Base-by-base conservation (phyloP, 2,113 vertebrate species). In the Trogon surrucura region DNA sequence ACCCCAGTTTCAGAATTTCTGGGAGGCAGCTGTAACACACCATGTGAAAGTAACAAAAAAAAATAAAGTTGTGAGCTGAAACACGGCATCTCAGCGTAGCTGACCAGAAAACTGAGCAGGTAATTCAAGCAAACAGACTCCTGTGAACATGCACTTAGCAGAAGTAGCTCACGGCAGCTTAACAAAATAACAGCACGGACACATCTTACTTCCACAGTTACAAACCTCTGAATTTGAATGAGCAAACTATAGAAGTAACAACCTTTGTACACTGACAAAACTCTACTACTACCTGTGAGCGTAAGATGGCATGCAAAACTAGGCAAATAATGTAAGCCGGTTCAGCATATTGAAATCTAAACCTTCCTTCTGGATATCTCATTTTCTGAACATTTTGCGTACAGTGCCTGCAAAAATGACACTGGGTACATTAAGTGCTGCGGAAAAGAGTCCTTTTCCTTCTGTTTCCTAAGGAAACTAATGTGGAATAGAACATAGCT, bases 1-100 rank as follows among this genome's bases (percentile, higher is more conserved):
- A 94, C 72, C 69, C 62, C 60, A 88, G 3, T 71, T 88, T 65
- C 83, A 86, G 56, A 91, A 73, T 70, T 95, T 80, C 71, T 88
- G 44, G 48, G 75, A 94, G 61, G 51, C 26, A 82, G 70, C 20
- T 85, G 41, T 73, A 88, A 82, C 2, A 3, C 13, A n/a, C 71
- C 62, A 32, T 17, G n/a, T 93, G 54, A 77, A 85, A 82, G 65
- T 41, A 41, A 48, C 20, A 88, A 79, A 29, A 70, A 22, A 41
- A 82, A 53, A 26, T 19, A 56, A 78, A 94, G 62, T 88, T 85
- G 57, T 11, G 11, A 87, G 87, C 26, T 56, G 60, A 67, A 79
- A 88, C 22, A 36, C 45, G 27, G 61, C 53, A 65, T 75, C 85
- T 89, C 78, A n/a, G 44, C 61, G 32, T 25, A 91, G 45, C 51